Percentiles rank a stretch among this genome's conserved stretches.
These are phyloP conservation scores for Austrofundulus limnaeus DNA, from an alignment of 2,113 vertebrate genomes.

Conservation along the genomic window DNA sequence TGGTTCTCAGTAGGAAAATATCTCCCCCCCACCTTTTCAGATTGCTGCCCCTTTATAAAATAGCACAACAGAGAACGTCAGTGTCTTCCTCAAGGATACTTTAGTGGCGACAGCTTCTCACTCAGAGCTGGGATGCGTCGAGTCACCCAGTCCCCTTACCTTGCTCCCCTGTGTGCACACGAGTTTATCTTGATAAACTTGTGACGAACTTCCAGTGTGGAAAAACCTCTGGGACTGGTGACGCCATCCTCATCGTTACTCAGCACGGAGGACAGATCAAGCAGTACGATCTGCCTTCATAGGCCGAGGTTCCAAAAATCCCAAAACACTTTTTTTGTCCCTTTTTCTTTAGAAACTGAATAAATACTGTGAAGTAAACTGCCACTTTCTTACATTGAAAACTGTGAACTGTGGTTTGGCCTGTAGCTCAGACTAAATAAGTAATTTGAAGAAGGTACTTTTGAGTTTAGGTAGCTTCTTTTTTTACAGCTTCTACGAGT, in stretches of 20 bases:
- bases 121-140: conserved; percentile 33
- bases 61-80: conserved; percentile 31
- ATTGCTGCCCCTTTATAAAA: conserved; percentile 24
- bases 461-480: background rate
- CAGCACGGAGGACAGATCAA: background rate
- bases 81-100: conserved; percentile 60
- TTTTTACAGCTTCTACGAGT: background rate
- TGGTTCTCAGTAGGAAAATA: conserved; percentile 47
- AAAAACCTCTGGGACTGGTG: conserved; percentile 24
- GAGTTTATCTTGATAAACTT: conserved; percentile 43
- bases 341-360: conserved; percentile 8
- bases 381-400: background rate
- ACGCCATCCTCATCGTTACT: conserved; percentile 10
- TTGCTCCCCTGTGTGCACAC: conserved; percentile 10
- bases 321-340: too few relatives aligned
- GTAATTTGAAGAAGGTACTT: conserved; percentile 1
- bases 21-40: conserved; percentile 10
- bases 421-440: conserved; percentile 2
- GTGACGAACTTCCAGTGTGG: conserved; percentile 28
- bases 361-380: background rate
- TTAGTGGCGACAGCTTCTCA: conserved; percentile 35
- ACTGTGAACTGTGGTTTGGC: background rate
- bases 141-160: background rate
- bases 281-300: background rate
- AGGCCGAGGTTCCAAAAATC: background rate